Evolutionary conservation across 1,140 invertebrate genomes (phyloP).

Genomic region (Anastrepha ludens): DNA sequence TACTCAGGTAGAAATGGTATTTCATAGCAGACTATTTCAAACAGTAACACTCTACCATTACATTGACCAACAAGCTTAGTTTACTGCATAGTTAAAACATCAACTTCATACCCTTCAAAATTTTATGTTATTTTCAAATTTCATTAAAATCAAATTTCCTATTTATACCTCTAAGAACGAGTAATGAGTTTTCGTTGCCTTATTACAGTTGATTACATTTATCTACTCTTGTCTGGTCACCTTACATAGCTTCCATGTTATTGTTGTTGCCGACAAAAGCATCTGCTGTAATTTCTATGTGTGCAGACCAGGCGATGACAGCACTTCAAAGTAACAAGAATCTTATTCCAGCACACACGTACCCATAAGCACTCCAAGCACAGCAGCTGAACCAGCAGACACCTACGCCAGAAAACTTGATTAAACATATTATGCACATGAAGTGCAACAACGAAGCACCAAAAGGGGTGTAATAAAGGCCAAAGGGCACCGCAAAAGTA

Average conservation of each 20-base stretch:
- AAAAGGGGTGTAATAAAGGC: background rate
- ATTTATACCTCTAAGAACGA: background rate
- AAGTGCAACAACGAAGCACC: constrained; percentile 10
- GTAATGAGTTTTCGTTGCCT: background rate
- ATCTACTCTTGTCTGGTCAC: background rate
- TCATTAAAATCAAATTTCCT: background rate
- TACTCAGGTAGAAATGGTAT: no score
- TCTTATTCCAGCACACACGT: background rate
- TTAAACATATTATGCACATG: background rate
- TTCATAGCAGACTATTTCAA: no score
- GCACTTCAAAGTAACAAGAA: constrained; percentile 17
- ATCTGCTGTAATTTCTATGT: background rate
- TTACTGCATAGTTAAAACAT: no score
- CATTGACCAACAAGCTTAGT: no score
- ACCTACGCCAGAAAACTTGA: constrained; percentile 31
- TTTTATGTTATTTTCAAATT: no score
- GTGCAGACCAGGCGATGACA: constrained; percentile 17
- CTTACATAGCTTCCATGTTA: background rate
- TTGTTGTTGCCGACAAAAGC: background rate
- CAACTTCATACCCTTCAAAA: no score
- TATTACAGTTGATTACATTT: background rate
- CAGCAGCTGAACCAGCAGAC: background rate
- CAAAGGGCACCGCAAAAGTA: background rate
- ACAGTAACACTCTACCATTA: background rate
- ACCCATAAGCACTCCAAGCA: background rate